Percentiles rank a stretch among this genome's conserved stretches.
These are phyloP conservation scores for Dendroctonus valens DNA, from an alignment of 1,140 invertebrate species.

Conservation along the genomic window DNA sequence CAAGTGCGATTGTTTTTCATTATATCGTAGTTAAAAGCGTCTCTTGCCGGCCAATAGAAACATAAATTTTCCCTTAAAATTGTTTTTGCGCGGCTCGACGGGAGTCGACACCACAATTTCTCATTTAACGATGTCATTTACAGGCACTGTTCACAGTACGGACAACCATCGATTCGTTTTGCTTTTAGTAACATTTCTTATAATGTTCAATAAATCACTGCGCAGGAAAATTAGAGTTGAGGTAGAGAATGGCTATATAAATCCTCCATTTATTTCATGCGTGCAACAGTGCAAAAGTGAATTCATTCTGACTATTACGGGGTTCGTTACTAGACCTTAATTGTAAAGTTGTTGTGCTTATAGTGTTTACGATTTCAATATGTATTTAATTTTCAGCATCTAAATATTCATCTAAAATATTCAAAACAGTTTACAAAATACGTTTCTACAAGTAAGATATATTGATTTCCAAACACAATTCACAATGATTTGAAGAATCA, in stretches of 20 bases:
- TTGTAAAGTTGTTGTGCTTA: too few relatives aligned
- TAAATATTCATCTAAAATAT: too few relatives aligned
- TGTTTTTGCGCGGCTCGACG: constrained; percentile 25
- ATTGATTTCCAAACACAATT: too few relatives aligned
- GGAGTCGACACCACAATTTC: constrained; percentile 25
- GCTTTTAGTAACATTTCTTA: constrained; percentile 29
- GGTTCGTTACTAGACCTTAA: too few relatives aligned
- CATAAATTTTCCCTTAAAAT: constrained; percentile 28
- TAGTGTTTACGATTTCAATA: too few relatives aligned
- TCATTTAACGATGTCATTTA: constrained; percentile 34
- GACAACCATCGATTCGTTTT: constrained; percentile 20
- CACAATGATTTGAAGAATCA: too few relatives aligned
- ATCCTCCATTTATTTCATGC: constrained; percentile 11
- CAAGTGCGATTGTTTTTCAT: too few relatives aligned
- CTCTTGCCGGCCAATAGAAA: not conserved
- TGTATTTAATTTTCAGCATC: too few relatives aligned
- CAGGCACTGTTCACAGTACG: constrained; percentile 25
- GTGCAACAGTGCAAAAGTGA: constrained; percentile 21
- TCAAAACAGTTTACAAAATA: too few relatives aligned
- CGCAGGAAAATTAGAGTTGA: constrained; percentile 31
- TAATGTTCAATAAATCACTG: constrained; percentile 28
- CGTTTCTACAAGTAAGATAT: too few relatives aligned
- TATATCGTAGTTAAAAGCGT: too few relatives aligned
- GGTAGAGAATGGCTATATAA: constrained; percentile 35
- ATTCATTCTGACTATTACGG: not conserved